Conservation (phyloP, 2,888 invertebrate species). For the Sycophila texana region DNA sequence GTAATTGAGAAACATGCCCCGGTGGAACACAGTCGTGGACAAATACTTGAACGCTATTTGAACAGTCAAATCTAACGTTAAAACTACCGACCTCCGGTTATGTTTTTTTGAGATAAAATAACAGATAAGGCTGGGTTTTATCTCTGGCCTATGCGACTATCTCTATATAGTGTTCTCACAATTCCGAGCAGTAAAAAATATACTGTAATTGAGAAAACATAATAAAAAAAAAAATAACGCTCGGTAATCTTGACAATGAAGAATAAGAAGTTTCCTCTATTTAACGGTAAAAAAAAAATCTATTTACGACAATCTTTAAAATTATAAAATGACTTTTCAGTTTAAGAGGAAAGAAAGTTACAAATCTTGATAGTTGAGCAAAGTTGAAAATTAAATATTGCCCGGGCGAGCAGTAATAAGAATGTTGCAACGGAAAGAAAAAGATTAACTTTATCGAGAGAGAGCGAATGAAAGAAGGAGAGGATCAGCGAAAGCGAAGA, state of each 20-base stretch:
- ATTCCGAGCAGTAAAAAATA: conserved; percentile 30
- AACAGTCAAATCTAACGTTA: no score
- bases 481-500: conserved; percentile 21
- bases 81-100: background rate
- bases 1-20: no score
- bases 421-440: conserved; percentile 22
- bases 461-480: conserved; percentile 1
- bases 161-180: conserved; percentile 27
- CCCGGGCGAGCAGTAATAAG: conserved; percentile 12
- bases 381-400: conserved; percentile 4
- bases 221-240: conserved; percentile 4
- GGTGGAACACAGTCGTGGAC: no score
- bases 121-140: conserved; percentile 16
- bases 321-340: background rate
- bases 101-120: conserved; percentile 27
- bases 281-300: no score
- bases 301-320: background rate
- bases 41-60: no score
- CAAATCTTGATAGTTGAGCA: background rate
- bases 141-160: background rate
- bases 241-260: conserved; percentile 1
- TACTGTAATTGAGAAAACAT: conserved; percentile 5
- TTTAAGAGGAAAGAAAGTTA: background rate
- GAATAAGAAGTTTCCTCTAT: background rate
- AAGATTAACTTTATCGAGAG: conserved; percentile 6